Conservation (phyloP, 2,113 vertebrate species). For the Nerophis ophidion region DNA sequence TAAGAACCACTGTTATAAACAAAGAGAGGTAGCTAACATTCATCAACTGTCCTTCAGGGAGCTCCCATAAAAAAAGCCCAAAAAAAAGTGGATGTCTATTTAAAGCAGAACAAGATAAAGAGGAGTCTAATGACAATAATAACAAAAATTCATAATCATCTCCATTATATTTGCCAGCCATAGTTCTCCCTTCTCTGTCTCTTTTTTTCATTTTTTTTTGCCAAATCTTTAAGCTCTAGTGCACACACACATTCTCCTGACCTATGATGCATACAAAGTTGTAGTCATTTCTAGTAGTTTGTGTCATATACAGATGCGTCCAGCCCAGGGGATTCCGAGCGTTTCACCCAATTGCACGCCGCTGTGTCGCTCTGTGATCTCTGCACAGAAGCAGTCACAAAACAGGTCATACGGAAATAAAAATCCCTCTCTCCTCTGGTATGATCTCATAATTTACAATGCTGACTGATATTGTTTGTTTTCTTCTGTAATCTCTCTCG, state of each 20-base stretch:
- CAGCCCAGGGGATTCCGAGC: conserved; percentile 25
- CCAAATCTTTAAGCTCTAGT: background rate
- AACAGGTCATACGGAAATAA: conserved; percentile 61
- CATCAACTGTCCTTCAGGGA: too few species aligned
- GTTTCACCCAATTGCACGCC: conserved; percentile 13
- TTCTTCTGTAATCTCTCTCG: conserved; percentile 43
- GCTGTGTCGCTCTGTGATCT: conserved; percentile 10
- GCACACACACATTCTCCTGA: conserved; percentile 13
- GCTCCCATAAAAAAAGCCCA: too few species aligned
- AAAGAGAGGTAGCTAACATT: too few species aligned
- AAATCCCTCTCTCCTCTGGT: conserved; percentile 40
- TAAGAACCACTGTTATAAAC: too few species aligned
- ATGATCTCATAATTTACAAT: conserved; percentile 24
- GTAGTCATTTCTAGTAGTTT: background rate
- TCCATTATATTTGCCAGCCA: too few species aligned
- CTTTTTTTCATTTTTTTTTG: too few species aligned
- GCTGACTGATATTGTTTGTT: conserved; percentile 44
- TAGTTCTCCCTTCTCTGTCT: too few species aligned
- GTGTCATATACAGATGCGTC: conserved; percentile 38
- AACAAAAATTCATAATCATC: too few species aligned
- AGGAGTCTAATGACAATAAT: too few species aligned
- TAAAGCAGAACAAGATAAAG: too few species aligned
- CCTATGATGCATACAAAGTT: conserved; percentile 17
- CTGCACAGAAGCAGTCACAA: conserved; percentile 37
- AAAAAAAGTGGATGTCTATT: too few species aligned